Base-by-base conservation (phyloP, 2,797 vertebrate species). In the Synaphobranchus kaupii region DNA sequence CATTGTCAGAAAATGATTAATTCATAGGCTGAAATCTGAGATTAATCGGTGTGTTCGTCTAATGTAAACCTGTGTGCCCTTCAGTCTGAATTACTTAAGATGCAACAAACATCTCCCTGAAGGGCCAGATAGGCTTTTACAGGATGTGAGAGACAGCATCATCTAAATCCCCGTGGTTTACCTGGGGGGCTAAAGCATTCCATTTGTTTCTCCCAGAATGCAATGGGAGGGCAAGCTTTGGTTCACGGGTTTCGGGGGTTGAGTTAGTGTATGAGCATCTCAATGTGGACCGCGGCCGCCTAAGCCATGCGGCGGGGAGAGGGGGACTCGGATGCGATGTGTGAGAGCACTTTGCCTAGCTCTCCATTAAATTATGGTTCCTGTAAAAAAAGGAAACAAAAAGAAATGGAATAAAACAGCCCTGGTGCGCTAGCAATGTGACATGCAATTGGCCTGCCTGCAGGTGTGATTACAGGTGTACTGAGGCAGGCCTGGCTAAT, bases 131-230 rank as follows among this genome's bases (percentile, higher is more conserved):
- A 84, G 10, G 39, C n/a, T 60, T 39, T 44, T 84, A 60, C 52
- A 84, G 13, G 15, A 17, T 39, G 17, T 6, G 83, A 31, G 54
- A 39, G 52, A 1, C n/a, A 56, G 25, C 83, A 84, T 17, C 52
- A 56, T 20, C 25, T 68, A 81, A 89, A 87, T 66, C 78, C 86
- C 86, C 54, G 87, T 87, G 88, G 85, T 78, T 78, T 71, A 47
- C 68, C 68, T 25, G 28, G 31, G 68, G 68, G 54, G 54, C 1
- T 56, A 39, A 73, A n/a, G n/a, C 31, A 73, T 73, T 73, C 68
- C 68, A 47, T 44, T 44, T 47, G 13, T 44, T n/a, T 47, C 12
- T 78, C 34, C 73, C 73, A 78, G 34, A 47, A 47, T 78, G 39
- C 73, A 78, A 8, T 3, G 34, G 73, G 73, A 44, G 73, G 39